A percentile compares a stretch with the other conserved stretches of the same genome.
Conservation (phyloP, 2,888 invertebrate species). For the Trichopria drosophilae region DNA sequence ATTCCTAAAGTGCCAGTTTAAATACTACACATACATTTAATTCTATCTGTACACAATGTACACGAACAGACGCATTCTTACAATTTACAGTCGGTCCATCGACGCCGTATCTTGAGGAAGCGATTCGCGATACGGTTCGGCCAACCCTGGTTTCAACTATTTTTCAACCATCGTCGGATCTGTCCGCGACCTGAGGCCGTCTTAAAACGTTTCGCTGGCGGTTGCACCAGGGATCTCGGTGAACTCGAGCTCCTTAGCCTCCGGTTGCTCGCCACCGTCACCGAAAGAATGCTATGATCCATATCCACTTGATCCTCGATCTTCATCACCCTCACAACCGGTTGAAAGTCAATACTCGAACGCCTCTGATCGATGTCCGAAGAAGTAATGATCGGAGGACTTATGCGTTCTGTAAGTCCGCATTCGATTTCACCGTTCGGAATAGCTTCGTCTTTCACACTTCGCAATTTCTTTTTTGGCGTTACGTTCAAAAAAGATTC, state of each 20-base stretch:
- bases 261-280: slow-evolving; percentile 53
- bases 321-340: slow-evolving; percentile 69
- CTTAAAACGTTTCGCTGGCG: slow-evolving; percentile 49
- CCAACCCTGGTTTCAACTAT: slow-evolving; percentile 46
- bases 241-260: slow-evolving; percentile 55
- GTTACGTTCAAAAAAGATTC: slow-evolving; percentile 36
- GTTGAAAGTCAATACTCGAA: slow-evolving; percentile 63
- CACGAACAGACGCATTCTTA: no score
- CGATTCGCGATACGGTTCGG: slow-evolving; percentile 4
- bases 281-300: slow-evolving; percentile 53
- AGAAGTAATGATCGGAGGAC: slow-evolving; percentile 41
- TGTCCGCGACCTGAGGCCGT: slow-evolving; percentile 39
- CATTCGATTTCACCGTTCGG: slow-evolving; percentile 43
- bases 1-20: no score
- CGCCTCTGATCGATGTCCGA: slow-evolving; percentile 50
- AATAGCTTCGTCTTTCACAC: slow-evolving; percentile 12
- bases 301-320: slow-evolving; percentile 61
- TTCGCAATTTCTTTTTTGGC: slow-evolving; percentile 11
- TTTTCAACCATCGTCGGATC: slow-evolving; percentile 52
- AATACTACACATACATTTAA: slow-evolving; percentile 55
- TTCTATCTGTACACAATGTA: slow-evolving; percentile 54
- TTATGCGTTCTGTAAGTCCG: slow-evolving; percentile 44
- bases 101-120: slow-evolving; percentile 7
- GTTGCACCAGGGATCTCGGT: slow-evolving; percentile 45
- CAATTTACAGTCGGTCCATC: slow-evolving; percentile 7